Evolutionary conservation across 2,888 invertebrate species (phyloP), one percentile per base, ranked within the genome.

Genomic region (Platycheirus albimanus): DNA sequence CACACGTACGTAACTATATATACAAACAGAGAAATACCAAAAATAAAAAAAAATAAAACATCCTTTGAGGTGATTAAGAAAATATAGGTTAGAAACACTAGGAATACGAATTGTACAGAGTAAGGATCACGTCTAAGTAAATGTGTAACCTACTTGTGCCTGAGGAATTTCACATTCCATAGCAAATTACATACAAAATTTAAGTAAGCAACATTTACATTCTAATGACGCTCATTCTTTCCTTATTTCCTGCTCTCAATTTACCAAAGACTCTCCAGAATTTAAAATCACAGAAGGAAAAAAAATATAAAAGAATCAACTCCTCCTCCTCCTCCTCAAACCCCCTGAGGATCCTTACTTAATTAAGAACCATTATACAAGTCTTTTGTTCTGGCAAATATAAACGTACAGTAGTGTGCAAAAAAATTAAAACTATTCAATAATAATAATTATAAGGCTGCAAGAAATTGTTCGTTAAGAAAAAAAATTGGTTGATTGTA

Each of bases 291-390:
- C 33, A 43, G 17, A 43, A 28, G 15, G n/a, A n/a, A 13, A 24
- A 2, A 3, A 13, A 7, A 33, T 5, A 36, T 13, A 54, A 54
- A 10, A 30, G 36, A 63, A 17, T 56, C 43, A 47, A 10, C 8
- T 41, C n/a, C 17, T 10, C 36, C 47, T 33, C 13, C 33, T n/a
- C 2, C 5, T 15, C 33, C 24, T 4, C 6, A 24, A 15, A 24
- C 33, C 4, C 19, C n/a, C n/a, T n/a, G n/a, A 36, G 41, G 49
- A 47, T 36, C 11, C 56, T 63, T 75, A 80, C 75, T 75, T 80
- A 76, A 80, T 80, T 80, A 76, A 70, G 56, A 52, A 45, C 38
- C 70, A 80, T 80, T 71, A 70, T 70, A 66, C 58, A 38, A n/a
- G 19, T 54, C 43, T 43, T 52, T 58, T 58, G 58, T 63, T 58